Base-by-base conservation (phyloP, 2,797 vertebrate species). In the Phyllotis vaccarum region DNA sequence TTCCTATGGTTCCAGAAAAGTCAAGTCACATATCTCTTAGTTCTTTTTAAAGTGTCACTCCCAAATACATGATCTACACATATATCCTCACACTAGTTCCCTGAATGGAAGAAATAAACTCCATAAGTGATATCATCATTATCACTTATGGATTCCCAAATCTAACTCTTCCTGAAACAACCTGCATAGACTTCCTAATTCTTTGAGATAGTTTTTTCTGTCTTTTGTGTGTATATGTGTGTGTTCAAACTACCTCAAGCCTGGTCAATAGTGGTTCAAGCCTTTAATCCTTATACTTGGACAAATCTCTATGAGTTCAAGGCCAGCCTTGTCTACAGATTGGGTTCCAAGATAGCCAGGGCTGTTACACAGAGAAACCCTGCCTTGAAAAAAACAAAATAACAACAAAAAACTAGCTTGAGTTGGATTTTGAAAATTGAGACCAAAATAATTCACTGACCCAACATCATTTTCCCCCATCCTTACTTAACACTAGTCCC, bases 391-490 rank as follows among this genome's bases (percentile, higher is more conserved):
- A n/a, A n/a, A n/a, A n/a, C n/a, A n/a, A n/a, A n/a, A n/a, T n/a
- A n/a, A n/a, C n/a, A n/a, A n/a, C n/a, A n/a, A n/a, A n/a, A n/a
- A n/a, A n/a, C n/a, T n/a, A n/a, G n/a, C n/a, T n/a, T n/a, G n/a
- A n/a, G n/a, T n/a, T n/a, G 40, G 31, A 37, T 46, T 94, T 86
- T 86, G n/a, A 89, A 56, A 86, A 85, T 68, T 74, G 62, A 62
- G 72, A 37, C 31, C 14, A 43, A 62, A 86, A 37, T 6, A 89
- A 88, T 29, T 92, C 64, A 85, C 19, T 29, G 49, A 72, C 27
- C 68, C 54, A 85, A 87, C 4, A 16, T 17, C 54, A 87, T 92
- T 75, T 86, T 75, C 60, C 40, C 66, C 2, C 8, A 29, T 43
- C 46, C 29, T 60, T 31, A 27, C 10, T 17, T 60, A 31, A 87